These are phyloP conservation scores for Tinamus guttatus DNA, from an alignment of 2,113 vertebrate genomes.

Conservation along the genomic window DNA sequence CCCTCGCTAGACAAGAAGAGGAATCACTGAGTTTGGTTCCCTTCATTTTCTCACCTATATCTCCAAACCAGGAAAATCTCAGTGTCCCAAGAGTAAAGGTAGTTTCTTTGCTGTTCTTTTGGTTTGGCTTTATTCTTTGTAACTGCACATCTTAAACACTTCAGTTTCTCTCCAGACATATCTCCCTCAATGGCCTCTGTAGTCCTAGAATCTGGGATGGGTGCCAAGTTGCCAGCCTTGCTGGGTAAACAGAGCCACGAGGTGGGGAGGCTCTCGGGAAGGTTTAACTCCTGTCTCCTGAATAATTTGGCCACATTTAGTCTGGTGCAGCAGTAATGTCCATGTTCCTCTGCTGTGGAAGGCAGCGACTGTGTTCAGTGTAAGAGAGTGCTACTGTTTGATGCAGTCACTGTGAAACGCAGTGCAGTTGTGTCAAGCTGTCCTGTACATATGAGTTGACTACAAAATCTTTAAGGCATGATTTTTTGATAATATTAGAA, in stretches of 20 bases:
- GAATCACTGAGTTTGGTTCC: neutral
- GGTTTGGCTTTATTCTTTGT: neutral
- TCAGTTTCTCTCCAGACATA: neutral
- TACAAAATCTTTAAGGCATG: neutral
- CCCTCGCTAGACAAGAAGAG: accelerated
- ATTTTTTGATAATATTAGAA: neutral
- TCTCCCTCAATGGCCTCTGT: accelerated
- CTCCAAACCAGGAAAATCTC: neutral
- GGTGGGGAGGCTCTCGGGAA: neutral
- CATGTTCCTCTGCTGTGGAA: neutral
- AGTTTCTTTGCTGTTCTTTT: neutral
- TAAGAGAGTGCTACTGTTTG: neutral
- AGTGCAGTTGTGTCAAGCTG: neutral
- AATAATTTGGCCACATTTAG: neutral
- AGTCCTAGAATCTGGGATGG: accelerated
- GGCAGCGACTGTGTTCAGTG: neutral
- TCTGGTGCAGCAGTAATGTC: neutral
- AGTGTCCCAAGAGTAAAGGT: neutral
- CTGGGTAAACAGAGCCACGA: neutral
- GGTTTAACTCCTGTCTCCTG: neutral
- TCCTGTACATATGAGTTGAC: neutral
- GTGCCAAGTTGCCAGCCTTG: neutral
- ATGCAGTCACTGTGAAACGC: neutral
- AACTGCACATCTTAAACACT: neutral
- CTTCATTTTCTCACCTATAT: neutral